These are phyloP conservation scores for Cichlasoma orientale DNA, from an alignment of 2,797 vertebrate species.

Conservation along the genomic window DNA sequence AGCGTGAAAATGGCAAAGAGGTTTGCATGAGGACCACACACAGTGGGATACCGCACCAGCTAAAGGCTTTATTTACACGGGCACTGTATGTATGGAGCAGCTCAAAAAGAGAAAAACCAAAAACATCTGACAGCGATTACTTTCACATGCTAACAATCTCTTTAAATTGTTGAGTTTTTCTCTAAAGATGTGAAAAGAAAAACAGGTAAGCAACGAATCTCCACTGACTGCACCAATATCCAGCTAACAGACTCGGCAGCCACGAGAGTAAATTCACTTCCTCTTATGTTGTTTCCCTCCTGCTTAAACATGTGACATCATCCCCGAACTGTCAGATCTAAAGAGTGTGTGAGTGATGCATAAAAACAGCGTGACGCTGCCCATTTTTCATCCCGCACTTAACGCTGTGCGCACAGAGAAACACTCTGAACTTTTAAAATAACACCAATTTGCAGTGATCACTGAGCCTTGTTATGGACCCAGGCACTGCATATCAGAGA, in stretches of 20 bases:
- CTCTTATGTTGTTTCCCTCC: neutral
- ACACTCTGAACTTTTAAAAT: neutral
- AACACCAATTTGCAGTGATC: neutral
- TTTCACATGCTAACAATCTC: neutral
- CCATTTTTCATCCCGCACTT: neutral
- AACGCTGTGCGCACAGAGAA: accelerated
- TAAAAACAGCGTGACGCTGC: neutral
- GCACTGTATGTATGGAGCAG: slow-evolving; percentile 25
- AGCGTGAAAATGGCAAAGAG: slow-evolving; percentile 16
- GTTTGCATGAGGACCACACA: slow-evolving; percentile 66
- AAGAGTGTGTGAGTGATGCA: neutral
- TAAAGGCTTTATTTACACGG: slow-evolving; percentile 63
- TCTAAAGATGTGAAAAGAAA: slow-evolving; percentile 2
- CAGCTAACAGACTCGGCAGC: neutral
- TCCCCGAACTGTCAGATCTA: neutral
- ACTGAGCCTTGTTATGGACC: neutral
- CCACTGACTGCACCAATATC: neutral
- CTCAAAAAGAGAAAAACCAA: slow-evolving; percentile 24
- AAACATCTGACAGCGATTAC: slow-evolving; percentile 50
- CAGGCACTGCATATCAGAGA: neutral
- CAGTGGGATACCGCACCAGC: slow-evolving; percentile 34
- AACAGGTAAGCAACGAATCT: neutral
- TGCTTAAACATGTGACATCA: slow-evolving; percentile 13
- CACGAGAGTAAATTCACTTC: neutral
- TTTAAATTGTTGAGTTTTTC: neutral